Percentiles rank a stretch among this genome's conserved stretches.
Evolutionary conservation across 2,113 vertebrate species (phyloP).

Genomic region (Prunella himalayana): DNA sequence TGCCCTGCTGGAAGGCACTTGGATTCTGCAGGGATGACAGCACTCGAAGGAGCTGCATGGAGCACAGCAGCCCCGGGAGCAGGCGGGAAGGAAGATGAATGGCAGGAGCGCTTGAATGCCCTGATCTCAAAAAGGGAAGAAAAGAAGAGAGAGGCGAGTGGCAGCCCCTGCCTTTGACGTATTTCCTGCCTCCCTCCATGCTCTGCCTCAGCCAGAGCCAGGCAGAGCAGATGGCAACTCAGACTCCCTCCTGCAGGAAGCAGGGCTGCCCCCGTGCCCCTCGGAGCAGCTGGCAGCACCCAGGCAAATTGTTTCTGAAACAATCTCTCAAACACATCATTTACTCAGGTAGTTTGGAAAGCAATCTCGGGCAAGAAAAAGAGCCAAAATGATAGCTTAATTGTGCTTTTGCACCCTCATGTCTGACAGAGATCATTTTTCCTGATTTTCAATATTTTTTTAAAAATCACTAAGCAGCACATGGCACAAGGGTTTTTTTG

Average conservation of each 20-base stretch:
- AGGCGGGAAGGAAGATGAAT: background rate
- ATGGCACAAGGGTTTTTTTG: background rate
- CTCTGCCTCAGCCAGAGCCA: background rate
- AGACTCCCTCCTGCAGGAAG: background rate
- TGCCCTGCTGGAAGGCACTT: conserved; percentile 38
- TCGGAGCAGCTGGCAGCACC: background rate
- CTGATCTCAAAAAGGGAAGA: background rate
- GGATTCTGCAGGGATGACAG: conserved; percentile 30
- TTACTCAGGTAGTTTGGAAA: conserved; percentile 54
- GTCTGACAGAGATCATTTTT: conserved; percentile 14
- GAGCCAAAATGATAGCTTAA: conserved; percentile 19
- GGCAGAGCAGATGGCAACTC: background rate
- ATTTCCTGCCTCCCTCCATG: background rate
- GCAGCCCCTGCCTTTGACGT: background rate
- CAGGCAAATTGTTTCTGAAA: conserved; percentile 54
- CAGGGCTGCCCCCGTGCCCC: background rate
- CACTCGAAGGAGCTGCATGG: background rate
- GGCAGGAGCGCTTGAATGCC: background rate
- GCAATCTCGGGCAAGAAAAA: background rate
- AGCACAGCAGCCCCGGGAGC: background rate
- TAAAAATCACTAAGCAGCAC: background rate
- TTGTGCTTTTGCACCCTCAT: background rate
- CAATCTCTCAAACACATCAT: conserved; percentile 30
- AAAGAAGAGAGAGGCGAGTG: background rate
- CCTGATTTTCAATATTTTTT: background rate